Percentiles rank a stretch among this genome's conserved stretches.
Evolutionary conservation across 1,140 invertebrate genomes (phyloP).

Genomic region (Paralvinella palmiformis): DNA sequence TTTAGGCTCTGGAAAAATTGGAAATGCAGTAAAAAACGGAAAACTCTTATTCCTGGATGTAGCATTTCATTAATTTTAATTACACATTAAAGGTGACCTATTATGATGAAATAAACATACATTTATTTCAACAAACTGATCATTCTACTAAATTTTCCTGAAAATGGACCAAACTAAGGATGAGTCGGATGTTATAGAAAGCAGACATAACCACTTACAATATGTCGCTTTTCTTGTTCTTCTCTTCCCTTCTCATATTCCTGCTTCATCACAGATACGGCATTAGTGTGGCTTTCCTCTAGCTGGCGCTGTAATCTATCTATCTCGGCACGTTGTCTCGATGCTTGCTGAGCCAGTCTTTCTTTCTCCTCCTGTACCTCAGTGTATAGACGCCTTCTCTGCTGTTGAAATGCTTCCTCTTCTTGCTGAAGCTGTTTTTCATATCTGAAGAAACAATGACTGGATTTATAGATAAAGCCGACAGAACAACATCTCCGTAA

Average conservation of each 20-base stretch:
- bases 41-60: no score
- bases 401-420: slow-evolving; percentile 46
- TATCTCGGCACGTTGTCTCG: slow-evolving; percentile 42
- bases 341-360: slow-evolving; percentile 36
- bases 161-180: no score
- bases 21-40: no score
- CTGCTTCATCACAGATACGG: slow-evolving; percentile 42
- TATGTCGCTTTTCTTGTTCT: slow-evolving; percentile 47
- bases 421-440: slow-evolving; percentile 51
- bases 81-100: no score
- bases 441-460: slow-evolving; percentile 33
- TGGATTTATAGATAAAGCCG: no score
- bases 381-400: slow-evolving; percentile 41
- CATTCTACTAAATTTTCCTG: no score
- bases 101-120: no score
- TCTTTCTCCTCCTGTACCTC: slow-evolving; percentile 51
- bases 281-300: slow-evolving; percentile 42
- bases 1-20: no score
- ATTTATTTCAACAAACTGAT: no score
- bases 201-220: slow-evolving; percentile 27
- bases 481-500: no score
- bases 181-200: no score
- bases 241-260: slow-evolving; percentile 47
- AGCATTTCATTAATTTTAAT: no score
- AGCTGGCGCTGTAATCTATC: slow-evolving; percentile 46